Base-by-base conservation (phyloP, 1,140 invertebrate species). In the Neodiprion fabricii region DNA sequence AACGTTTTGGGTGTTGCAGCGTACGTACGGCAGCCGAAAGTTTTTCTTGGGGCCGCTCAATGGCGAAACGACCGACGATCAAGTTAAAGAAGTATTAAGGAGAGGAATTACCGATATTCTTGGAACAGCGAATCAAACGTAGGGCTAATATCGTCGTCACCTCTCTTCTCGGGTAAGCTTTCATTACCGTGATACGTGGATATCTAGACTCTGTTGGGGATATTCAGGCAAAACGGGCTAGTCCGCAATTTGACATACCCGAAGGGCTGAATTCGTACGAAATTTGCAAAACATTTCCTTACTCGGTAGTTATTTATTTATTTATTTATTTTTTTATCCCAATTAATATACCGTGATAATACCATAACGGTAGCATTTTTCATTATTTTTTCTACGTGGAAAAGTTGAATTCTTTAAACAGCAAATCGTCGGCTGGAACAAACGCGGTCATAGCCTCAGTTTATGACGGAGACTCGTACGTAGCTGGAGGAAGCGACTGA, bases 201-300 rank as follows among this genome's bases (percentile, higher is more conserved):
- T 97, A 96, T 80, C 92, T 95, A 84, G 94, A 96, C 82, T 94
- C 93, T 28, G 94, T 97, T 77, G 95, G 94, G 83, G 94, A 94
- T 79, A 88, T 94, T 79, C 89, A 97, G 72, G 95, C 95, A 10
- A 93, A 97, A 87, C 91, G 95, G 80, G 92, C 93, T 0, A 93
- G 91, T 83, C 82, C 96, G 12, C 91, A 95, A 74, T 92, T 93
- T 82, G 92, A 96, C 85, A 89, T 97, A 73, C 94, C 95, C 74
- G 91, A 95, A 86, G 86, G 89, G 14, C 79, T 91, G 48, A 91
- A 83, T 79, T 86, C 86, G 1, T 92, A 92, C 80, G 90, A 92
- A 84, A 88, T 89, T 21, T 91, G 91, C 74, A 90, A 92, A 84
- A 91, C 92, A 79, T 90, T 89, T 79, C 92, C 92, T n/a, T 85